phyloP scores from a whole-genome alignment of 2,888 invertebrate genomes.

The Polydrusus pterygomalis region DNA sequence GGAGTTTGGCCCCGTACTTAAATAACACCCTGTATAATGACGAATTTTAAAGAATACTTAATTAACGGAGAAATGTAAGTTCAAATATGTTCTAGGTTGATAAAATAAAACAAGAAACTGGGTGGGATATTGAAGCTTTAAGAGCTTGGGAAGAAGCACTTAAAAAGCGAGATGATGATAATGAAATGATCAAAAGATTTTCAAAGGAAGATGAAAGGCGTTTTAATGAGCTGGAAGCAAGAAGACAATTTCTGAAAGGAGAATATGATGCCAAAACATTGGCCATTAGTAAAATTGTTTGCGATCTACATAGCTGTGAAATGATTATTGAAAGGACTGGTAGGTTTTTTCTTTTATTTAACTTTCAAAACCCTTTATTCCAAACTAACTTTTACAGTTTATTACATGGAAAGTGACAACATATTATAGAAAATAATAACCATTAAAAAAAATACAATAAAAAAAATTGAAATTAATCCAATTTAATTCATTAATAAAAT shows the following conservation, averaged over 20 bases:
- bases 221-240: constrained; percentile 78
- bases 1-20: no score
- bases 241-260: constrained; percentile 73
- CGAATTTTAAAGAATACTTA: no score
- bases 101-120: constrained; percentile 78
- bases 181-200: constrained; percentile 81
- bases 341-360: constrained; percentile 42
- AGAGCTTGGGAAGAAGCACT: constrained; percentile 84
- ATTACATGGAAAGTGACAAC: no score
- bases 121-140: constrained; percentile 81
- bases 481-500: no score
- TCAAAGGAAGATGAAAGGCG: constrained; percentile 82
- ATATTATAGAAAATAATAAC: no score
- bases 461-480: no score
- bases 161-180: constrained; percentile 80
- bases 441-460: no score
- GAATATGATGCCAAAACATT: constrained; percentile 73
- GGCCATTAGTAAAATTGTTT: constrained; percentile 71
- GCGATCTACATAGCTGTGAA: constrained; percentile 75
- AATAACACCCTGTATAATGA: no score
- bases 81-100: constrained; percentile 73
- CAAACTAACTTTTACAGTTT: no score
- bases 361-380: no score
- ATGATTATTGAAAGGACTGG: constrained; percentile 69
- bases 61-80: no score